Evolutionary conservation across 2,797 vertebrate species (phyloP).

Genomic region (Amblyopsis hoosieri): DNA sequence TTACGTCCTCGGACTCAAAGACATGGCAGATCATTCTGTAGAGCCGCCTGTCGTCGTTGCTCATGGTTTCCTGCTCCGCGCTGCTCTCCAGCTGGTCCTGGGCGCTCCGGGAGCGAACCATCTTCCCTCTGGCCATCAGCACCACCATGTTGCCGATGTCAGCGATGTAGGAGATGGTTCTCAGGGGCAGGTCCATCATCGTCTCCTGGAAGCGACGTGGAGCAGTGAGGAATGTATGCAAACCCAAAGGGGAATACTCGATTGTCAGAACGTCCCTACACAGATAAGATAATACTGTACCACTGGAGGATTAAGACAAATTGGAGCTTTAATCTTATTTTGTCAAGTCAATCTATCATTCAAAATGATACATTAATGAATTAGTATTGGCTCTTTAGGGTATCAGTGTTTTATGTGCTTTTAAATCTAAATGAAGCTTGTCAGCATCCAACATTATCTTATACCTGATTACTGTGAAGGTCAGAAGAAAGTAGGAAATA

Average conservation of each 20-base stretch:
- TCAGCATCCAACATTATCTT: no score
- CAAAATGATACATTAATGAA: no score
- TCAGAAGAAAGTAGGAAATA: no score
- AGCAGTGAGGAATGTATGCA: background rate
- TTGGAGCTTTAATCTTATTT: background rate
- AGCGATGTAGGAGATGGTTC: constrained; percentile 97
- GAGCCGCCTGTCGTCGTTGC: constrained; percentile 86
- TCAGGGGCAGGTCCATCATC: constrained; percentile 94
- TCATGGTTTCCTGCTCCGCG: constrained; percentile 79
- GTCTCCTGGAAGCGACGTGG: constrained; percentile 79
- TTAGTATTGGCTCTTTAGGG: no score
- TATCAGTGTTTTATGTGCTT: no score
- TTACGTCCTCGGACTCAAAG: constrained; percentile 96
- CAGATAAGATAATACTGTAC: no score
- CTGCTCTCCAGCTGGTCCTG: constrained; percentile 89
- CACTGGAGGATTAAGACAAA: no score
- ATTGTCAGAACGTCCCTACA: no score
- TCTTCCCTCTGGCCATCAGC: constrained; percentile 93
- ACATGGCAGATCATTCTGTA: constrained; percentile 99
- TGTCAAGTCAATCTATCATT: no score
- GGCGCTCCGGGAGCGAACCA: constrained; percentile 89
- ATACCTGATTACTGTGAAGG: no score
- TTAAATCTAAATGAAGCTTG: no score
- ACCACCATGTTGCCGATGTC: constrained; percentile 99
- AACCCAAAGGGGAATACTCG: background rate